A percentile compares a stretch with the other conserved stretches of the same genome.
Evolutionary conservation across 2,888 invertebrate species (phyloP).

Genomic region (Dascillus cervinus): DNA sequence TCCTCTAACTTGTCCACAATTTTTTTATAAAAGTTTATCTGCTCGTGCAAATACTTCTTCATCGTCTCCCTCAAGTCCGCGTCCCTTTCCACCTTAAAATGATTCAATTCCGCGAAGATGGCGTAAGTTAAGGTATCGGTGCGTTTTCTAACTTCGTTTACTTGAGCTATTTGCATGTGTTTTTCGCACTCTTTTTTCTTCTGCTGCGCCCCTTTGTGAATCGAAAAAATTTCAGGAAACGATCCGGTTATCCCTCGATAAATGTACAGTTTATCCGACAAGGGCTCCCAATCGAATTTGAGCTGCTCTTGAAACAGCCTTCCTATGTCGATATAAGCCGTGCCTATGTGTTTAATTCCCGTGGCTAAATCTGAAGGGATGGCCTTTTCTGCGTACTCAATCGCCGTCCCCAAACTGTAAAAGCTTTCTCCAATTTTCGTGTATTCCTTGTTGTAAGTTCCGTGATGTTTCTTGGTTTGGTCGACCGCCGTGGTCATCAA

Average conservation of each 20-base stretch:
- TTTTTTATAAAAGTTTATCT: slow-evolving; percentile 87
- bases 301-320: slow-evolving; percentile 86
- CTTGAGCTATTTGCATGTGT: slow-evolving; percentile 73
- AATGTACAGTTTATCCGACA: slow-evolving; percentile 85
- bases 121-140: slow-evolving; percentile 91
- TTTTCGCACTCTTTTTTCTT: slow-evolving; percentile 86
- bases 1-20: slow-evolving; percentile 67
- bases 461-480: slow-evolving; percentile 81
- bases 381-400: slow-evolving; percentile 68
- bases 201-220: slow-evolving; percentile 84
- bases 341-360: slow-evolving; percentile 74
- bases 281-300: slow-evolving; percentile 81
- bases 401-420: slow-evolving; percentile 72
- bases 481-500: slow-evolving; percentile 73
- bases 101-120: slow-evolving; percentile 87
- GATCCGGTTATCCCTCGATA: slow-evolving; percentile 88
- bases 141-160: slow-evolving; percentile 72
- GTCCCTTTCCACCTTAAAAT: slow-evolving; percentile 83
- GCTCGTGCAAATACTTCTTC: slow-evolving; percentile 77
- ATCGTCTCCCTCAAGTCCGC: slow-evolving; percentile 79
- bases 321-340: slow-evolving; percentile 84
- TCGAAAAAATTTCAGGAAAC: slow-evolving; percentile 83
- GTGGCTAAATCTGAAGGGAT: slow-evolving; percentile 63
- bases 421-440: slow-evolving; percentile 86
- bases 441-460: slow-evolving; percentile 82